Conservation (phyloP, 1,140 invertebrate genomes). For the Zaprionus inermis region DNA sequence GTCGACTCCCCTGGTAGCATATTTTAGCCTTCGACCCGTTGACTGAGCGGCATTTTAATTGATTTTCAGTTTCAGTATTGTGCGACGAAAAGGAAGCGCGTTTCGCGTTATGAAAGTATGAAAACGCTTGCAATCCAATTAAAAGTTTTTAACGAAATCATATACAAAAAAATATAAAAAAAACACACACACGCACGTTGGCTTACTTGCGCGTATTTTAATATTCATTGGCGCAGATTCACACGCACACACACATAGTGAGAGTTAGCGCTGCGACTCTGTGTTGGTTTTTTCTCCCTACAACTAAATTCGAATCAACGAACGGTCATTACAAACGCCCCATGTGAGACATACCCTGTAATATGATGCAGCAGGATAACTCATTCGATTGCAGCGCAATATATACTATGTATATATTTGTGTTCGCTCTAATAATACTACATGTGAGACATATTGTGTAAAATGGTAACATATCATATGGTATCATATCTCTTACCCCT, state of each 20-base stretch:
- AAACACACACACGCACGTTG: conserved; percentile 17
- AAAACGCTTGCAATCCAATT: conserved; percentile 77
- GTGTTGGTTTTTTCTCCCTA: background rate
- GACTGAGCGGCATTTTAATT: conserved; percentile 66
- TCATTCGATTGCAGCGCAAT: background rate
- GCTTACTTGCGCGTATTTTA: conserved; percentile 54
- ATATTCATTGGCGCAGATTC: conserved; percentile 59
- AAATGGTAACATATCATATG: too few relatives aligned
- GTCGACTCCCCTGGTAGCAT: conserved; percentile 15
- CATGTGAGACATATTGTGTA: too few relatives aligned
- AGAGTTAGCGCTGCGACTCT: conserved; percentile 5
- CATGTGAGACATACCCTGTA: conserved; percentile 4
- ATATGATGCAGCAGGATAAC: background rate
- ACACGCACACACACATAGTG: background rate
- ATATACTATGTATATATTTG: too few relatives aligned
- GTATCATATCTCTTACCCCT: too few relatives aligned
- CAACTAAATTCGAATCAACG: conserved; percentile 34
- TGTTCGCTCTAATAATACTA: too few relatives aligned
- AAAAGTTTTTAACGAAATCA: conserved; percentile 70
- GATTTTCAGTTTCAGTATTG: conserved; percentile 69
- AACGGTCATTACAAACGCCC: conserved; percentile 23
- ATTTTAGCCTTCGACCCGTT: conserved; percentile 62
- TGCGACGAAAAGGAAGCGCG: conserved; percentile 31
- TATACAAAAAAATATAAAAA: conserved; percentile 15
- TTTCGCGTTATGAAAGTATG: conserved; percentile 65